A percentile compares a stretch with the other conserved stretches of the same genome.
Conservation (phyloP, 2,113 vertebrate species). For the Anser cygnoides region DNA sequence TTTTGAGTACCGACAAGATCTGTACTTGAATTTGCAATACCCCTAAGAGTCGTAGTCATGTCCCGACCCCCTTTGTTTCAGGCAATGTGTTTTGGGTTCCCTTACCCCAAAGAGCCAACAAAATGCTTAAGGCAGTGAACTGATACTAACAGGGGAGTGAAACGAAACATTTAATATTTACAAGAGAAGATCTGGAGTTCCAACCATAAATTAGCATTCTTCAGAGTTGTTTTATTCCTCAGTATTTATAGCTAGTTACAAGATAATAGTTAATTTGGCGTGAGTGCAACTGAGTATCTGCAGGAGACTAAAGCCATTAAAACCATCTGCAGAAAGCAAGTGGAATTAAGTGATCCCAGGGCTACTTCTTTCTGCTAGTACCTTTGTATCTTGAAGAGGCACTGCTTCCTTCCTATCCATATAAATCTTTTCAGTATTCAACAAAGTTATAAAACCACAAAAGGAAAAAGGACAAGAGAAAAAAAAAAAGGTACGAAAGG, state of each 20-base stretch:
- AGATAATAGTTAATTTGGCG: not conserved
- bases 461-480: not conserved
- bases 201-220: not conserved
- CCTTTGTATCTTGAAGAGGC: not conserved
- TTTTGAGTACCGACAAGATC: not conserved
- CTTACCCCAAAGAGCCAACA: not conserved
- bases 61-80: not conserved
- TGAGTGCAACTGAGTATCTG: not conserved
- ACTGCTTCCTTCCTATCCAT: not conserved
- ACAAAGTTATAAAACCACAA: not conserved
- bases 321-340: constrained; percentile 2
- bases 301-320: constrained; percentile 19
- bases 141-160: not conserved
- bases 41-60: rapidly evolving
- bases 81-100: not conserved
- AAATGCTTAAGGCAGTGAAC: not conserved
- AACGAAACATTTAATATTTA: not conserved
- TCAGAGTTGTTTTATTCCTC: not conserved
- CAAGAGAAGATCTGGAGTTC: not conserved
- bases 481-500: not conserved
- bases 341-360: not conserved
- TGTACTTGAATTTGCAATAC: not conserved
- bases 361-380: not conserved
- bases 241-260: constrained; percentile 29
- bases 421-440: not conserved